Evolutionary conservation across 2,888 invertebrate species (phyloP), one percentile per base, ranked within the genome.

Genomic region (Eupithecia dodoneata): DNA sequence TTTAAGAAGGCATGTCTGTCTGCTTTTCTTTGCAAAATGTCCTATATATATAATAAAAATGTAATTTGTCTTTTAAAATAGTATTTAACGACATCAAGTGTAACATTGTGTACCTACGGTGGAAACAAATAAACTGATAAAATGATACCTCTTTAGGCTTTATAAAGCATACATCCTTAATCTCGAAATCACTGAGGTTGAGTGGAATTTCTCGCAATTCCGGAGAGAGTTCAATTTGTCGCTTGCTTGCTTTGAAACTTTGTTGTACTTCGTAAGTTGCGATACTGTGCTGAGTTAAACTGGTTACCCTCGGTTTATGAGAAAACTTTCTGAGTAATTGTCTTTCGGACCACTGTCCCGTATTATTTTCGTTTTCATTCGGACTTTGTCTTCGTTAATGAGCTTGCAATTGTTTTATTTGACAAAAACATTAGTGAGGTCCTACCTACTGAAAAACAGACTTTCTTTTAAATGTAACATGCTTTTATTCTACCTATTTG

Each of bases 311-410:
- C 76, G 84, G 85, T 85, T 87, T 86, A 87, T 84, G 87, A 84
- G 83, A 73, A 84, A 89, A 88, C 82, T 88, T 70, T 89, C 82
- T 78, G 85, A 85, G 87, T 84, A 87, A 87, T 87, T 86, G 84
- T 85, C 78, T 81, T 82, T 80, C 72, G 73, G 75, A 75, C 76
- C 79, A 78, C 82, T 78, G 78, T 82, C 81, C 47, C 81, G 30
- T 83, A 83, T 81, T 83, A 45, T 81, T 73, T 75, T 73, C 45
- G 6, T 12, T 73, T 75, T 73, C 41, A 15, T 12, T 72, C 30
- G 63, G 72, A 69, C 73, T 49, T 71, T 47, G 67, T 30, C 49
- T 47, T 44, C 49, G 49, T 47, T 10, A 41, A 12, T 69, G 41
- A 65, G 66, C 12, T 41, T 41, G 41, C 4, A 65, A 65, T 13